These are phyloP conservation scores for Seira ritae DNA, from an alignment of 2,888 invertebrate genomes.

Conservation along the genomic window DNA sequence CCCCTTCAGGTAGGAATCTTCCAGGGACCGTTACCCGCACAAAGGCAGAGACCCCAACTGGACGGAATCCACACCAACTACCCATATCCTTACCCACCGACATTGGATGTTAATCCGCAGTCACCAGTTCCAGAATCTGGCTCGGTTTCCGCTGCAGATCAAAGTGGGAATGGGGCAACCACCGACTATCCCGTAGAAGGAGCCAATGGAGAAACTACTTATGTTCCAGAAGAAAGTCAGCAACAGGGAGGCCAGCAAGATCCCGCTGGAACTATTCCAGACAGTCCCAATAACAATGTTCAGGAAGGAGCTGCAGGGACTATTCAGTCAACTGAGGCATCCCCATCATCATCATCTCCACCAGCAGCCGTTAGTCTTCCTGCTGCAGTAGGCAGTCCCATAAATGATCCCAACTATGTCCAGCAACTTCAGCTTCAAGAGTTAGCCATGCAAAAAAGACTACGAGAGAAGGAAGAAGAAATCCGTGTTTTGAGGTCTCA, in stretches of 20 bases:
- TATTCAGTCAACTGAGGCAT: not conserved
- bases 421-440: not conserved
- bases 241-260: not conserved
- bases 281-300: not conserved
- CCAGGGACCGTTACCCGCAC: constrained; percentile 42
- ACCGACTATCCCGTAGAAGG: too few relatives aligned
- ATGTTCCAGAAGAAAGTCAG: too few relatives aligned
- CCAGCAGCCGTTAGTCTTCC: not conserved
- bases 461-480: constrained; percentile 37
- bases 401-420: not conserved
- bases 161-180: not conserved
- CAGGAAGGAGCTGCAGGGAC: not conserved
- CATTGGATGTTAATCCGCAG: constrained; percentile 4
- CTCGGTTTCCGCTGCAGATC: not conserved
- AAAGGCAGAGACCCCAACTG: constrained; percentile 24
- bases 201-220: too few relatives aligned
- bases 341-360: not conserved
- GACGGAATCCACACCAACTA: constrained; percentile 43
- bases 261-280: constrained; percentile 26
- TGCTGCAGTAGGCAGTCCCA: not conserved
- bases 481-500: constrained; percentile 6
- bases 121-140: constrained; percentile 11
- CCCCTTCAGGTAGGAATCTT: constrained; percentile 38
- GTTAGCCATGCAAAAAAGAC: constrained; percentile 25
- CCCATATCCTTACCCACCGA: constrained; percentile 52